Percentiles rank a stretch among this genome's conserved stretches.
Conservation (phyloP, 1,140 invertebrate species). For the Rhagoletis pomonella region DNA sequence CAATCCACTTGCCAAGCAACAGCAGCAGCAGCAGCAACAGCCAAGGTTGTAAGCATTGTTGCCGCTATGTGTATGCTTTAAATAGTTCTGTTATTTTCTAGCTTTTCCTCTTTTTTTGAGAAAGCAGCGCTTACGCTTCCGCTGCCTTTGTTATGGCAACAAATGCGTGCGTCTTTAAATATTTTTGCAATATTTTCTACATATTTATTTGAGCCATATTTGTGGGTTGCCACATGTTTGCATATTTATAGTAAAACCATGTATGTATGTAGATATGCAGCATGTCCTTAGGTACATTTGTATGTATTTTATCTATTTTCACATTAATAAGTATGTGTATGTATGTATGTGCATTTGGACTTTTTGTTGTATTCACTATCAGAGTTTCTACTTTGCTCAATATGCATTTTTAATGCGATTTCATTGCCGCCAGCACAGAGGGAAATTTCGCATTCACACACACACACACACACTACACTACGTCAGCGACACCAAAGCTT, state of each 20-base stretch:
- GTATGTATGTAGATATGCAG: too few species aligned
- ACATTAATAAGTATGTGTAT: not conserved
- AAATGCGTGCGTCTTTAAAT: not conserved
- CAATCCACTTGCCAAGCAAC: not conserved
- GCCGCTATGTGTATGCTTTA: not conserved
- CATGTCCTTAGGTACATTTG: too few species aligned
- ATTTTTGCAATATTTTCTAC: not conserved
- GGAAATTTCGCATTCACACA: not conserved
- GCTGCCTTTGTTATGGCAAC: not conserved
- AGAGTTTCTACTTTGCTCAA: conserved; percentile 26
- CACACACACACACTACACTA: not conserved
- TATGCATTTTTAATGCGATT: conserved; percentile 47
- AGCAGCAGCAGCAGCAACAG: not conserved
- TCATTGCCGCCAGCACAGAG: not conserved
- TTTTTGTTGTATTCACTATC: not conserved
- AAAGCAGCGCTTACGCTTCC: not conserved
- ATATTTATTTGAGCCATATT: not conserved
- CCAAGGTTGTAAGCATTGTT: not conserved
- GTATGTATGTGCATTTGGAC: not conserved
- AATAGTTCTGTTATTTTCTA: not conserved
- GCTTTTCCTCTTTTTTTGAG: too few species aligned
- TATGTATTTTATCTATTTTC: too few species aligned
- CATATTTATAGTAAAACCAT: too few species aligned
- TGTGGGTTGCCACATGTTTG: not conserved
- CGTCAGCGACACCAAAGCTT: too few species aligned